Conservation (phyloP, 2,888 invertebrate species). For the Encarsia formosa region DNA sequence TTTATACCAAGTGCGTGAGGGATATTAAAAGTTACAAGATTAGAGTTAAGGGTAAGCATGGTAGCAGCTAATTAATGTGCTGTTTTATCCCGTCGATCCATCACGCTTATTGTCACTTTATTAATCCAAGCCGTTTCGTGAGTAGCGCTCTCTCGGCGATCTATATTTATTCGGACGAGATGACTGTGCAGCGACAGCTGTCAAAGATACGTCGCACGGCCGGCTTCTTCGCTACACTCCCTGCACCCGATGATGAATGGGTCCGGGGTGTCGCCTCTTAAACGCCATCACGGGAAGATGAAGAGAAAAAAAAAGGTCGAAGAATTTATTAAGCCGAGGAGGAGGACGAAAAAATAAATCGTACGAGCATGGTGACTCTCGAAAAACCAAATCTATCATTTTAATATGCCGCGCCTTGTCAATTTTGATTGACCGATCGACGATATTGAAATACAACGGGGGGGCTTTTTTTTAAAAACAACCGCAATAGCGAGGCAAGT, state of each 20-base stretch:
- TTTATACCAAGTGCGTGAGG: no score
- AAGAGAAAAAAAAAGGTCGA: not conserved
- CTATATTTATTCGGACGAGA: conserved; percentile 9
- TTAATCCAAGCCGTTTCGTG: conserved; percentile 14
- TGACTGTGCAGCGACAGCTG: conserved; percentile 18
- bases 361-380: conserved; percentile 24
- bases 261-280: conserved; percentile 18
- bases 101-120: conserved; percentile 22
- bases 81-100: conserved; percentile 7
- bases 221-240: conserved; percentile 19
- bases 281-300: not conserved
- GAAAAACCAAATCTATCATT: conserved; percentile 17
- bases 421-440: no score
- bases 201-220: conserved; percentile 26
- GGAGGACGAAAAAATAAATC: not conserved
- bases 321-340: no score
- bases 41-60: conserved; percentile 7
- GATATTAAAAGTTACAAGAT: no score
- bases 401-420: conserved; percentile 8
- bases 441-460: no score
- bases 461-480: no score
- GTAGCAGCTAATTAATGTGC: conserved; percentile 19
- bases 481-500: no score
- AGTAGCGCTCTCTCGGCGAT: not conserved
- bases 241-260: conserved; percentile 21